Evolutionary conservation across 1,140 invertebrate species (phyloP), one percentile per base, ranked within the genome.

Genomic region (Harlomillsia oculata): DNA sequence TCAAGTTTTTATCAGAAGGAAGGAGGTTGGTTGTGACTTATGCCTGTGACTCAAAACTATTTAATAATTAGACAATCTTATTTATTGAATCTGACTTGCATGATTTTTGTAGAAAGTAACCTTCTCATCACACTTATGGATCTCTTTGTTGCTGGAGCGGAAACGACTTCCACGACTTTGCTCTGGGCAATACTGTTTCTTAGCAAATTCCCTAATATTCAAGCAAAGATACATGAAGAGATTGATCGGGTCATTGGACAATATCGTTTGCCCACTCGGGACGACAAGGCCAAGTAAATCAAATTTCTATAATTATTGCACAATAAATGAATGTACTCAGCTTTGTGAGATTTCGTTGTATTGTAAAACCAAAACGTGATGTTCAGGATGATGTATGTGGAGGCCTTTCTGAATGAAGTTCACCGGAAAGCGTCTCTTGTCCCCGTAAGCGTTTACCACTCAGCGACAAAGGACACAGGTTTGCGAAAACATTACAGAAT

Each of bases 311-410:
- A n/a, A n/a, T n/a, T n/a, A n/a, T n/a, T n/a, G n/a, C n/a, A n/a
- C n/a, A n/a, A n/a, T n/a, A n/a, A n/a, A n/a, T n/a, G n/a, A n/a
- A n/a, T n/a, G n/a, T n/a, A n/a, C n/a, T n/a, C n/a, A n/a, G n/a
- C n/a, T n/a, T n/a, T n/a, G n/a, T n/a, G n/a, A n/a, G n/a, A n/a
- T n/a, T n/a, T n/a, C n/a, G n/a, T n/a, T n/a, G n/a, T n/a, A n/a
- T n/a, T n/a, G n/a, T n/a, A n/a, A n/a, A n/a, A n/a, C n/a, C n/a
- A n/a, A n/a, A n/a, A n/a, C n/a, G n/a, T n/a, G n/a, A n/a, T n/a
- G n/a, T n/a, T n/a, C n/a, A n/a, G n/a, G n/a, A 78, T 89, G 78
- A 81, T 84, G 1, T 90, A 88, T 66, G 76, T 82, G 44, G 85
- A 85, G 70, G 84, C 84, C 0, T 75, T 87, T 26, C 78, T 85